Base-by-base conservation (phyloP, 2,113 vertebrate genomes). In the Colistium nudipinnis region DNA sequence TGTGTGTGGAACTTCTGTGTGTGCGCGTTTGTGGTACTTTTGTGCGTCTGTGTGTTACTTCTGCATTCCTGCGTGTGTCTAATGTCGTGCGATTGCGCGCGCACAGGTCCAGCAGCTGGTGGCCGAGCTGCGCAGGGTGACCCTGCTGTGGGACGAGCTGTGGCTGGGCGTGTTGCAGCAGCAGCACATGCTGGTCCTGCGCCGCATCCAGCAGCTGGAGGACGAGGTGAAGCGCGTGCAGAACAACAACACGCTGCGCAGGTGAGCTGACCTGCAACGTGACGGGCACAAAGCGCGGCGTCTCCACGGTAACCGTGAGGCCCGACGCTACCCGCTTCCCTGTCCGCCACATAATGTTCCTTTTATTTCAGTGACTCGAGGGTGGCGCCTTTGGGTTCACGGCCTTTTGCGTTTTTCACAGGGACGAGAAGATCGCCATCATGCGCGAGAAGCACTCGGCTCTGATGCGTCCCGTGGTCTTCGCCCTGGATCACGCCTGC, bases 391-490 rank as follows among this genome's bases (percentile, higher is more conserved):
- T n/a, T n/a, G n/a, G n/a, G 3, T 17, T 19, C 16, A 12, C 27
- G 9, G 22, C 4, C 28, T 56, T 2, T 45, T 1, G 59, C 52
- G 6, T 59, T 2, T 20, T 25, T 60, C 52, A 30, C 81, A 99
- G 97, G 82, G 98, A 99, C 72, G 97, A 99, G 81, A 99, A 99
- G 76, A 92, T 97, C 6, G 98, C 98, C 5, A 99, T 99, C 36
- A 99, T 99, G 98, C 92, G 96, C 10, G 98, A 99, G 63, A 99
- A 99, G 85, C 97, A 99, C 77, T 98, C 96, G 0, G 98, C 98
- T 41, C 85, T 99, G 35, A 98, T 99, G 97, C 97, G 97, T 35
- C 98, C 98, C 0, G 95, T 99, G 28, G 97, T 99, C 10, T 99
- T 98, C 82, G 96, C 98, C 16, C 65, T 99, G 93, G 98, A 99